These are phyloP conservation scores for Cotesia glomerata DNA, from an alignment of 1,140 invertebrate species.

Conservation along the genomic window DNA sequence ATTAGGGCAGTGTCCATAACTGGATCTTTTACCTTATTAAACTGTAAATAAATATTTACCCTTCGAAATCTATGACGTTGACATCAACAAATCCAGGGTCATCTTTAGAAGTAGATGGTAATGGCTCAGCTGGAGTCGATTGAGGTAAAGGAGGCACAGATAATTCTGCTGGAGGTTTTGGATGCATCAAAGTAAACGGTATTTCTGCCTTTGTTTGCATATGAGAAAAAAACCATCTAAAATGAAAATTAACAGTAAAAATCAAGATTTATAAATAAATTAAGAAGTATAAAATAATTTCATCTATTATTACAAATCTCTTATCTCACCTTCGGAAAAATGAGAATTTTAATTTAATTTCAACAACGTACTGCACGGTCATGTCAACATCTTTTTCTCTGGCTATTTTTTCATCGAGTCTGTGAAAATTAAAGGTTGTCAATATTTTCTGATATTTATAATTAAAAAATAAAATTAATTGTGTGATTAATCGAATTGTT, in stretches of 20 bases:
- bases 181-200: constrained; percentile 98
- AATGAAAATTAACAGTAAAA: no score
- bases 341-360: constrained; percentile 95
- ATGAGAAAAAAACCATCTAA: no score
- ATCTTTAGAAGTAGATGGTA: no score
- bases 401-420: constrained; percentile 85
- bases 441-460: neutral
- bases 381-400: constrained; percentile 97
- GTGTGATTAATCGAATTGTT: neutral
- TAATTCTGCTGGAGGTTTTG: constrained; percentile 88
- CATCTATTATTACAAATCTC: neutral
- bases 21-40: no score
- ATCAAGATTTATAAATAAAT: no score
- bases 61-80: no score
- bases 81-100: no score
- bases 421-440: constrained; percentile 57
- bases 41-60: no score
- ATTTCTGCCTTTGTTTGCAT: no score
- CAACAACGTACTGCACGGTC: constrained; percentile 98
- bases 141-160: constrained; percentile 57
- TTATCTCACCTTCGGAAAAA: constrained; percentile 86
- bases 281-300: neutral
- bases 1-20: no score
- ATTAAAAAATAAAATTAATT: neutral
- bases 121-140: constrained; percentile 53